Percentiles rank a stretch among this genome's conserved stretches.
These are phyloP conservation scores for Hymenopus coronatus DNA, from an alignment of 2,888 invertebrate species.

Conservation along the genomic window DNA sequence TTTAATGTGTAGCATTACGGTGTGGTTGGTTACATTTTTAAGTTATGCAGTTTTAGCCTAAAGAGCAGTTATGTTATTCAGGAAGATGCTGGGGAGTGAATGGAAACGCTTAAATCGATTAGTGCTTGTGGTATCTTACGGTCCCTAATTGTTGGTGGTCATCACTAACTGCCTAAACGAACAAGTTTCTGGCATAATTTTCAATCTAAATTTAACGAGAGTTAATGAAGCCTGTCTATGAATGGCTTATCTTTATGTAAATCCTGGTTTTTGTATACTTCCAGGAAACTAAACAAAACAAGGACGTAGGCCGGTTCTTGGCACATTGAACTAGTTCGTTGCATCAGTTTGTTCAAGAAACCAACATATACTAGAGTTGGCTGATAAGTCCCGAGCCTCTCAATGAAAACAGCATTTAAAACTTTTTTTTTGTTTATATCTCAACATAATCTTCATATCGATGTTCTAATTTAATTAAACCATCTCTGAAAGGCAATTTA, in stretches of 20 bases:
- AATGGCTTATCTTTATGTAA: neutral
- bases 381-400: too few species aligned
- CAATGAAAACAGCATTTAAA: too few species aligned
- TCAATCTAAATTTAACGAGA: neutral
- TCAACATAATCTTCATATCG: too few species aligned
- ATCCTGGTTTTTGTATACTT: neutral
- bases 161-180: neutral
- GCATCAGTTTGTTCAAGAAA: too few species aligned
- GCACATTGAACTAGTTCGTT: neutral
- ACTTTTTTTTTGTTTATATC: too few species aligned
- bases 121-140: neutral
- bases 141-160: neutral
- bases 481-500: too few species aligned
- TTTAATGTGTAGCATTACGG: neutral
- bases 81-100: neutral
- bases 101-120: neutral
- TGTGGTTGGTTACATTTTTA: neutral
- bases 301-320: neutral
- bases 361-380: too few species aligned
- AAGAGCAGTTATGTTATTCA: neutral
- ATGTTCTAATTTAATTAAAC: too few species aligned
- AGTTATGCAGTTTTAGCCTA: neutral
- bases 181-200: neutral
- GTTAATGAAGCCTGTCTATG: neutral
- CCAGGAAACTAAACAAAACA: neutral